phyloP scores from a whole-genome alignment of 2,113 vertebrate genomes.

The Larimichthys crocea region DNA sequence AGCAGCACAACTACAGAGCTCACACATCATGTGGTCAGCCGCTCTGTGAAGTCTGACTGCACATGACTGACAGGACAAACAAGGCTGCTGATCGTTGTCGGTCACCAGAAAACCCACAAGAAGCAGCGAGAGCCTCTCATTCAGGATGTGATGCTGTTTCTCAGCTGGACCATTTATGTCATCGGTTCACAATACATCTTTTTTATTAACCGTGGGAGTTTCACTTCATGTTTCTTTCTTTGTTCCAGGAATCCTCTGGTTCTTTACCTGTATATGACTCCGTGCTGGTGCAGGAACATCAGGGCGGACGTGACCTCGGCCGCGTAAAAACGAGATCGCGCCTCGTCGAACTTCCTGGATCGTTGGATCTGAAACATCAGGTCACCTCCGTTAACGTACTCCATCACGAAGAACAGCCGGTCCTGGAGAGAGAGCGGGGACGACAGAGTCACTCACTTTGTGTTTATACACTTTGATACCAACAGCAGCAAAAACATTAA shows the following conservation, averaged over 20 bases:
- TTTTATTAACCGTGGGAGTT: background rate
- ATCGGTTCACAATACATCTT: background rate
- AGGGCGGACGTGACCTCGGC: slow-evolving; percentile 97
- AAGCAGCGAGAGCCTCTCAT: background rate
- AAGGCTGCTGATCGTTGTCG: background rate
- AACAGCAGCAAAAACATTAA: too few relatives aligned
- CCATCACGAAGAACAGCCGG: slow-evolving; percentile 98
- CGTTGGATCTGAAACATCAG: slow-evolving; percentile 99
- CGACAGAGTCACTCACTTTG: background rate
- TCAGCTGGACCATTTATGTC: background rate
- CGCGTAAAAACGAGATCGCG: slow-evolving; percentile 96
- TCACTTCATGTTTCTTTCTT: background rate
- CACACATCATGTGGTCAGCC: background rate
- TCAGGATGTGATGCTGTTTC: background rate
- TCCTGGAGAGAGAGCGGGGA: slow-evolving; percentile 82
- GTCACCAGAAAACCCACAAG: background rate
- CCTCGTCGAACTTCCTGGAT: slow-evolving; percentile 96
- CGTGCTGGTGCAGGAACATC: slow-evolving; percentile 96
- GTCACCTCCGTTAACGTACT: slow-evolving; percentile 97
- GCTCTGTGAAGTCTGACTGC: background rate
- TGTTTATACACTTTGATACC: too few relatives aligned
- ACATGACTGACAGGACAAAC: background rate
- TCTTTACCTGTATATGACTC: slow-evolving; percentile 95
- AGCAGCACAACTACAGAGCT: background rate
- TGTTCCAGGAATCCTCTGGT: background rate